phyloP scores from a whole-genome alignment of 1,140 invertebrate species.

The Lepidotrigona ventralis region DNA sequence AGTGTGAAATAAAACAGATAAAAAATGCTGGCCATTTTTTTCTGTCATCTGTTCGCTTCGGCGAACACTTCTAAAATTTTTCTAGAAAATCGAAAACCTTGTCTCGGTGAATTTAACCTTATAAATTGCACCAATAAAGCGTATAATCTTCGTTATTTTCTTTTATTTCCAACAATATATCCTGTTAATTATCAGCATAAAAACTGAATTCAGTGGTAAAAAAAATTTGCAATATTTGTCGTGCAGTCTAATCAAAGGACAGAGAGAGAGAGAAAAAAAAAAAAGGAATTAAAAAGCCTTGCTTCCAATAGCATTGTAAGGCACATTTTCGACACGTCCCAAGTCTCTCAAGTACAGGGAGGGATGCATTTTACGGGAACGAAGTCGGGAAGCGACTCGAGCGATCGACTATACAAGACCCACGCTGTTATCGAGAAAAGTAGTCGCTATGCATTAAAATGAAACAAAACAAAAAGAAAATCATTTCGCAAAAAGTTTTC shows the following conservation, averaged over 20 bases:
- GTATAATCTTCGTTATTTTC: conserved; percentile 7
- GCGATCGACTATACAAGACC: conserved; percentile 33
- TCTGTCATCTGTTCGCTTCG: neutral
- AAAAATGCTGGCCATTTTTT: conserved; percentile 4
- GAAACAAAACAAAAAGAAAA: neutral
- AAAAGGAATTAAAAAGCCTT: conserved; percentile 29
- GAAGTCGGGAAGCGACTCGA: conserved; percentile 57
- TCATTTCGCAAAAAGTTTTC: neutral
- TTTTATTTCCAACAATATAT: conserved; percentile 17
- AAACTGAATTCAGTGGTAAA: neutral
- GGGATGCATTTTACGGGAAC: conserved; percentile 34
- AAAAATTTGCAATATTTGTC: neutral
- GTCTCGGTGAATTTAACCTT: conserved; percentile 38
- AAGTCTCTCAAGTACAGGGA: conserved; percentile 47
- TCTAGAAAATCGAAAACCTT: conserved; percentile 17
- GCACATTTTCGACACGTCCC: conserved; percentile 68
- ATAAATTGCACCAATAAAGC: conserved; percentile 51
- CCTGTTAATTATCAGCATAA: conserved; percentile 8
- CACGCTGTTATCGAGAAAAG: conserved; percentile 45
- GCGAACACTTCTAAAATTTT: conserved; percentile 16
- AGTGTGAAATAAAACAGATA: neutral
- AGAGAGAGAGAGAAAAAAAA: neutral
- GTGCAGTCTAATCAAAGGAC: neutral
- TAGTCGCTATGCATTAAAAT: conserved; percentile 29
- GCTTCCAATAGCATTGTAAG: conserved; percentile 66